A percentile compares a stretch with the other conserved stretches of the same genome.
Conservation (phyloP, 2,113 vertebrate genomes). For the Opisthocomus hoazin region DNA sequence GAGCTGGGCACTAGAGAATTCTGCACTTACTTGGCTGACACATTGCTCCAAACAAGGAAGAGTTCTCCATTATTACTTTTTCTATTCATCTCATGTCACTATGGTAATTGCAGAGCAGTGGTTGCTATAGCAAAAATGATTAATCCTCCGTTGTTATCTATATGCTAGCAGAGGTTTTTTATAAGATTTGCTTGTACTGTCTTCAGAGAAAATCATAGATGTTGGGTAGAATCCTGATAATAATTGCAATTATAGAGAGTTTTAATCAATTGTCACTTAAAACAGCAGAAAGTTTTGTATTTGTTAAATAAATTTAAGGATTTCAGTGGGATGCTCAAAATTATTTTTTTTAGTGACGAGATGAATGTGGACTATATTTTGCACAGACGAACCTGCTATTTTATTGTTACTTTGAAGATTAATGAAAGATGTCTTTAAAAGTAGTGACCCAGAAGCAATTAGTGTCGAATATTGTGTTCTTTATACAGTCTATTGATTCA, state of each 20-base stretch:
- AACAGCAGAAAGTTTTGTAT: not conserved
- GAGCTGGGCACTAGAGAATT: not conserved
- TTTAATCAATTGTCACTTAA: not conserved
- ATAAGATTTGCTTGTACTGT: not conserved
- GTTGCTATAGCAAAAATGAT: slow-evolving; percentile 67
- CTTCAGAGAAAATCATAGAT: slow-evolving; percentile 9
- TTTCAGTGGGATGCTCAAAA: not conserved
- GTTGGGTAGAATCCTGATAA: slow-evolving; percentile 39
- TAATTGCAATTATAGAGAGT: not conserved
- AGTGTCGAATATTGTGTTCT: not conserved
- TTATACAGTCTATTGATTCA: not conserved
- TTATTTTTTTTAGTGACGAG: not conserved
- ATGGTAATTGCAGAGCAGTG: slow-evolving; percentile 42
- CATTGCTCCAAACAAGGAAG: slow-evolving; percentile 41
- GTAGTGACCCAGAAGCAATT: not conserved
- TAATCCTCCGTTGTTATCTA: slow-evolving; percentile 25
- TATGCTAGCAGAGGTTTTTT: slow-evolving; percentile 23
- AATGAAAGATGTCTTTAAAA: not conserved
- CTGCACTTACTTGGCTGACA: slow-evolving; percentile 8
- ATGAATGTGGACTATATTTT: not conserved
- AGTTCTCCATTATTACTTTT: slow-evolving; percentile 43
- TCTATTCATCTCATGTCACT: slow-evolving; percentile 31
- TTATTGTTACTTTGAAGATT: not conserved
- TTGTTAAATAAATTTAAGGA: not conserved
- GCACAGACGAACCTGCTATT: not conserved